phyloP scores from a whole-genome alignment of 1,140 invertebrate species.

The Drosophila sucinea region DNA sequence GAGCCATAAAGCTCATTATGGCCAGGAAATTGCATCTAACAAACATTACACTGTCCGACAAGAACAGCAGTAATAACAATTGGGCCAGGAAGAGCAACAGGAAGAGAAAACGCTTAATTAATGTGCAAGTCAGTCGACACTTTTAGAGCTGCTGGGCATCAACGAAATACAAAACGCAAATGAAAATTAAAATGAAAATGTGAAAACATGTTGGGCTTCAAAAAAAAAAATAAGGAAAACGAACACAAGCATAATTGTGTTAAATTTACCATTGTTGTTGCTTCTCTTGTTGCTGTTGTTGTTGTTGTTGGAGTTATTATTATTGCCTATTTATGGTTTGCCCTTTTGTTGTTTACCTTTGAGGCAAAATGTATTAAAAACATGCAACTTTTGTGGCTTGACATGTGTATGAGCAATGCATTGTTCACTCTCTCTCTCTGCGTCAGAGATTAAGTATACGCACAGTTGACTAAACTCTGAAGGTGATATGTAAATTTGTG shows the following conservation, averaged over 20 bases:
- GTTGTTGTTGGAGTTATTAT: conserved; percentile 24
- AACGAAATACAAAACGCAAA: conserved; percentile 48
- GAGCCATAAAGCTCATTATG: conserved; percentile 74
- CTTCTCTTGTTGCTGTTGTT: conserved; percentile 1
- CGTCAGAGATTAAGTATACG: conserved; percentile 61
- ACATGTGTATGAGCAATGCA: conserved; percentile 50
- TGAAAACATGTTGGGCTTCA: conserved; percentile 54
- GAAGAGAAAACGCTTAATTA: conserved; percentile 44
- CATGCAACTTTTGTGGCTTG: conserved; percentile 71
- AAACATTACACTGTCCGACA: conserved; percentile 28
- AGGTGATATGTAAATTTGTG: background rate
- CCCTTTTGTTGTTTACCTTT: conserved; percentile 29
- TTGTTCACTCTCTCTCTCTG: background rate
- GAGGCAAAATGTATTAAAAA: conserved; percentile 28
- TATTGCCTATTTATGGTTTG: conserved; percentile 27
- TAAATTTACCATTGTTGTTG: conserved; percentile 38
- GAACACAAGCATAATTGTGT: conserved; percentile 48
- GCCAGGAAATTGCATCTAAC: conserved; percentile 68
- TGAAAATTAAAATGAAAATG: conserved; percentile 16
- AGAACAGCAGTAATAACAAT: conserved; percentile 35
- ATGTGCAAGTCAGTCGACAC: conserved; percentile 45
- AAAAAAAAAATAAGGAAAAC: background rate
- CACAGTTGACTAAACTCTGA: conserved; percentile 42
- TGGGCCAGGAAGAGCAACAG: conserved; percentile 12
- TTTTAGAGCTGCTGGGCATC: conserved; percentile 40